These are phyloP conservation scores for Volucella inanis DNA, from an alignment of 2,888 invertebrate species.

Conservation along the genomic window DNA sequence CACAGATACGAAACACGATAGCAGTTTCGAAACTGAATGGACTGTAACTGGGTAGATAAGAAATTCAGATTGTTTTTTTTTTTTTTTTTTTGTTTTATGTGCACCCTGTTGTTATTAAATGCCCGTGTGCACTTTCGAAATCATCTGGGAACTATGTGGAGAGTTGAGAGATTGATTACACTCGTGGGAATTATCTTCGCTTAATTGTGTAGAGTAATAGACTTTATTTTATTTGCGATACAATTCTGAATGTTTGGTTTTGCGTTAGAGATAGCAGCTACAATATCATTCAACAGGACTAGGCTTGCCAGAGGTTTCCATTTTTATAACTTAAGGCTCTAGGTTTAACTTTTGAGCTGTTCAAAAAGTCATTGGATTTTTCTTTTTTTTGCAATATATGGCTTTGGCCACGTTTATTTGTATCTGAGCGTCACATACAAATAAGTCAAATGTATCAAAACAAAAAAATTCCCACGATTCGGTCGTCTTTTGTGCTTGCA, in stretches of 20 bases:
- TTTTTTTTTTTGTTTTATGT: background rate
- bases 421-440: too few relatives aligned
- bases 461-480: too few relatives aligned
- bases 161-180: slow-evolving; percentile 46
- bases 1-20: background rate
- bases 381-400: too few relatives aligned
- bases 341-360: too few relatives aligned
- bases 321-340: too few relatives aligned
- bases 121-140: slow-evolving; percentile 29
- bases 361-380: too few relatives aligned
- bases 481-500: too few relatives aligned
- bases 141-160: slow-evolving; percentile 27
- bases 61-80: background rate
- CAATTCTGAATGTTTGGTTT: slow-evolving; percentile 3
- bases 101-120: background rate
- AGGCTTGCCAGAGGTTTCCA: too few relatives aligned
- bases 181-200: slow-evolving; percentile 24
- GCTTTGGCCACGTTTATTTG: too few relatives aligned
- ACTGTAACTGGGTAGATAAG: slow-evolving; percentile 7
- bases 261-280: background rate
- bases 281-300: background rate
- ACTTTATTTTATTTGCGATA: background rate
- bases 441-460: too few relatives aligned
- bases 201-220: slow-evolving; percentile 1
- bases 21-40: too few relatives aligned